These are phyloP conservation scores for Nasonia oneida DNA, from an alignment of 2,888 invertebrate species.

Conservation along the genomic window DNA sequence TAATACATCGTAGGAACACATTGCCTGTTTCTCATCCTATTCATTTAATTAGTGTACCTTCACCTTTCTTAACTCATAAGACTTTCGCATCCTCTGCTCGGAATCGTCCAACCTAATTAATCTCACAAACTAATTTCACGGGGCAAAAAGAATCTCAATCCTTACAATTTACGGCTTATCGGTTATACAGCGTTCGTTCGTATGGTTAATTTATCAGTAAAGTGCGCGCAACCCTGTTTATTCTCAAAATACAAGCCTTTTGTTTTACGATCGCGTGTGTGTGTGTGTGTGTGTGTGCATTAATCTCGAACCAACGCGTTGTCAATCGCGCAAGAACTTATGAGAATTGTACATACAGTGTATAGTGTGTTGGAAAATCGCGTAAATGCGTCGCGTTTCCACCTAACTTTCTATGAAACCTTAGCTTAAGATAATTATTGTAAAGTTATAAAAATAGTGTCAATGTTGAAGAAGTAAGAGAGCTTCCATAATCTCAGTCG, in stretches of 20 bases:
- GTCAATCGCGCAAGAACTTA: slow-evolving; percentile 6
- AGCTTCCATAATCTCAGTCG: slow-evolving; percentile 56
- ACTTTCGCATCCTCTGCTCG: background rate
- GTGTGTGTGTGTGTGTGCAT: background rate
- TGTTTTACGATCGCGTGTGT: background rate
- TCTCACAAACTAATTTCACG: slow-evolving; percentile 22
- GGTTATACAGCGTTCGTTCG: background rate
- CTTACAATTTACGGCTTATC: slow-evolving; percentile 18
- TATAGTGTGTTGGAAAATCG: background rate
- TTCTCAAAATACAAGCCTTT: background rate
- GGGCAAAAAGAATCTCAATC: background rate
- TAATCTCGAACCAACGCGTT: slow-evolving; percentile 35
- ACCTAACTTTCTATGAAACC: background rate
- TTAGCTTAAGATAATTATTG: slow-evolving; percentile 7
- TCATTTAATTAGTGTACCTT: slow-evolving; percentile 40
- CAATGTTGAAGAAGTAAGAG: slow-evolving; percentile 43
- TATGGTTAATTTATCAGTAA: slow-evolving; percentile 9
- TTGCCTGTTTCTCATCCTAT: slow-evolving; percentile 35
- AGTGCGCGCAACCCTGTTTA: slow-evolving; percentile 24
- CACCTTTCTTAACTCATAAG: slow-evolving; percentile 10
- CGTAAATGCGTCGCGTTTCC: slow-evolving; percentile 7
- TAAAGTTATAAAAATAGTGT: background rate
- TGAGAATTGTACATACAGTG: slow-evolving; percentile 26
- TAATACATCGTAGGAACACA: slow-evolving; percentile 51
- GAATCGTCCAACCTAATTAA: slow-evolving; percentile 17